These are phyloP conservation scores for Carpatolechia fugitivella DNA, from an alignment of 2,888 invertebrate species.

Conservation along the genomic window DNA sequence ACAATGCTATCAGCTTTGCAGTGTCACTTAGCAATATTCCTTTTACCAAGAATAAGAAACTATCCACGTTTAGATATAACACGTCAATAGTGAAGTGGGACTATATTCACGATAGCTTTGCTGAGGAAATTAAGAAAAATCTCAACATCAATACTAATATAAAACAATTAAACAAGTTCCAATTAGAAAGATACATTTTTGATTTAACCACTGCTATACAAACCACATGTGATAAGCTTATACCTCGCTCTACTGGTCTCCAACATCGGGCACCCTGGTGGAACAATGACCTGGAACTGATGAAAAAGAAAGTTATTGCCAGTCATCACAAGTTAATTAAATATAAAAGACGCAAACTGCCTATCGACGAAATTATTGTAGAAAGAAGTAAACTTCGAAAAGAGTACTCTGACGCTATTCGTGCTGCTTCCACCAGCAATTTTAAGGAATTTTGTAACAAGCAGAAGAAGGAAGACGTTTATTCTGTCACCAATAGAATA, in stretches of 20 bases:
- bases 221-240: neutral
- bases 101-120: neutral
- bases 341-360: neutral
- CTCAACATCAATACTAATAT: too few relatives aligned
- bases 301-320: neutral
- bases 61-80: neutral
- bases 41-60: neutral
- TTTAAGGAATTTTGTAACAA: slow-evolving; percentile 27
- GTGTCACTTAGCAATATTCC: neutral
- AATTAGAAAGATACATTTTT: too few relatives aligned
- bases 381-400: neutral
- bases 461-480: slow-evolving; percentile 27
- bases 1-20: neutral
- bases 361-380: neutral
- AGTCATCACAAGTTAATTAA: neutral
- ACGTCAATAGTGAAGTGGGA: neutral
- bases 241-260: too few relatives aligned
- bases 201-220: too few relatives aligned
- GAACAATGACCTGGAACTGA: too few relatives aligned
- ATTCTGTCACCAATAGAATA: slow-evolving; percentile 25
- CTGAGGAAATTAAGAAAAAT: too few relatives aligned
- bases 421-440: slow-evolving; percentile 12
- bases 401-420: slow-evolving; percentile 15
- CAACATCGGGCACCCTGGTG: too few relatives aligned
- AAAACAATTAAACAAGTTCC: too few relatives aligned